Base-by-base conservation (phyloP, 2,888 invertebrate genomes). In the Tetragnatha montana region DNA sequence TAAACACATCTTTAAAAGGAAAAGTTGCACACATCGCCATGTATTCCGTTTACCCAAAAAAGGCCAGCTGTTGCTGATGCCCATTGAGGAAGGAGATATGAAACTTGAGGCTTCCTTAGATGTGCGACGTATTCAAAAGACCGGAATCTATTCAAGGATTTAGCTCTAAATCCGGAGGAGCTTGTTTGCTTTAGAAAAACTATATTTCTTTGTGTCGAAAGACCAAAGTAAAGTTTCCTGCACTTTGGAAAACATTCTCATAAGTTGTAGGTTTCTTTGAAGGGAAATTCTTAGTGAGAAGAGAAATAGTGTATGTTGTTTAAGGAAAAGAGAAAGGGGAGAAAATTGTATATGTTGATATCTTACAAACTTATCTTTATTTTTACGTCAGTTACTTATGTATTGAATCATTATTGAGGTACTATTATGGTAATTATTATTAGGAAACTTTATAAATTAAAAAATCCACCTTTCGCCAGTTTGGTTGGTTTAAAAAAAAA, bases 31-130 rank as follows among this genome's bases (percentile, higher is more conserved):
- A 1, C 60, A 60, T 60, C 60, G 21, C 50, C 4, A 51, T 51
- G 51, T 51, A 78, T 78, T 78, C 19, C 12, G 51, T 78, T 51
- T 19, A n/a, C 51, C 51, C 51, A 8, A 50, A 21, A 21, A 78
- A 78, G 21, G 21, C 76, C 76, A 78, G 76, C 76, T 78, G 76
- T 78, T 78, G 76, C n/a, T 50, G 51, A 51, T 19, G 14, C 76
- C 51, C 60, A 60, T 60, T 60, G 51, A 78, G 51, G 51, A 21
- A 21, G 14, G 50, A 78, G 50, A 51, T 51, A 78, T 51, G 76
- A 78, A 78, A 51, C 76, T 78, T 78, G 76, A 78, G 76, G 50
- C 76, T 78, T 78, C 51, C 51, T 78, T 50, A 78, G 35, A 21
- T 78, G 10, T 78, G 51, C 76, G 3, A 10, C 12, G 7, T 51